A percentile compares a stretch with the other conserved stretches of the same genome.
phyloP scores from a whole-genome alignment of 2,113 vertebrate genomes.

The Hemiscyllium ocellatum region DNA sequence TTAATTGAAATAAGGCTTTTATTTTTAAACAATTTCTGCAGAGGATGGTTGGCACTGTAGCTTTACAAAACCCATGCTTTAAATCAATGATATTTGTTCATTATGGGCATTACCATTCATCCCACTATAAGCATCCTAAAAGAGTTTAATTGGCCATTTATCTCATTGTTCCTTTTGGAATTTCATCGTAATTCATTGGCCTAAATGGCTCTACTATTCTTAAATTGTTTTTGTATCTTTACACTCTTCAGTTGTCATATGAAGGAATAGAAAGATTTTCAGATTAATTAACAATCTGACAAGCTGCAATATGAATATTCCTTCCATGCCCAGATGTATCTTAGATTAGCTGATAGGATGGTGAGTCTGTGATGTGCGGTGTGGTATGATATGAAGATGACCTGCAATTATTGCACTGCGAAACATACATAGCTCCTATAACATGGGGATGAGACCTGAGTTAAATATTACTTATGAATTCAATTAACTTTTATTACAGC shows the following conservation, averaged over 20 bases:
- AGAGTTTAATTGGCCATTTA: not conserved
- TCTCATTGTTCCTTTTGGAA: not conserved
- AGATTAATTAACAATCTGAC: not conserved
- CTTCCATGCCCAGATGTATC: not conserved
- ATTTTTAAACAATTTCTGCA: not conserved
- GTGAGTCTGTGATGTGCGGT: not conserved
- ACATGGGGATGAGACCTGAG: too few species aligned
- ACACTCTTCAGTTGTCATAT: not conserved
- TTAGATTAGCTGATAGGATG: not conserved
- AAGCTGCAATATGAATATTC: not conserved
- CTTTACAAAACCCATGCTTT: not conserved
- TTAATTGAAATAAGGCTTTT: slow-evolving; percentile 5
- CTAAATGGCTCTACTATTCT: not conserved
- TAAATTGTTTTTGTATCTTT: not conserved
- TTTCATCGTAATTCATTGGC: not conserved
- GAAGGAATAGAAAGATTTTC: not conserved
- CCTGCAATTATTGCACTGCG: too few species aligned
- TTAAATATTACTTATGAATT: too few species aligned
- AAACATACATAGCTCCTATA: too few species aligned
- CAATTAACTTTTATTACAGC: too few species aligned
- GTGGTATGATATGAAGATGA: too few species aligned
- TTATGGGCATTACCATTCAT: not conserved
- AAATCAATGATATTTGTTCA: not conserved
- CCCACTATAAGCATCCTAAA: not conserved
- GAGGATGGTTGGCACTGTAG: not conserved